These are phyloP conservation scores for Festucalex cinctus DNA, from an alignment of 2,113 vertebrate species.

Conservation along the genomic window DNA sequence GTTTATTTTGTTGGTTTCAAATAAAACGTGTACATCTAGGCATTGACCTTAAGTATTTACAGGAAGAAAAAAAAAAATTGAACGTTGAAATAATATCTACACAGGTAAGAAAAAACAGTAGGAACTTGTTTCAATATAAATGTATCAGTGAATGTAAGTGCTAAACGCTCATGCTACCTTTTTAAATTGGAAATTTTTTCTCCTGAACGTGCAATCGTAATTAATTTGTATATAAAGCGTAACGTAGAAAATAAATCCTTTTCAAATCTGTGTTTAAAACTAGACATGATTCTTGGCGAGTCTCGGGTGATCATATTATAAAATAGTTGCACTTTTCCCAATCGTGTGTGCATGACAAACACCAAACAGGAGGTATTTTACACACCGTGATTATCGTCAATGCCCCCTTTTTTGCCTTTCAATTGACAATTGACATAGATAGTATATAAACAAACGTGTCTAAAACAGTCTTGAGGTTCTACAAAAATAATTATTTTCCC, in stretches of 20 bases:
- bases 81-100: constrained; percentile 32
- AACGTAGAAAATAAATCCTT: constrained; percentile 23
- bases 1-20: neutral
- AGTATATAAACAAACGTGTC: constrained; percentile 34
- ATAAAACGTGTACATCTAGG: neutral
- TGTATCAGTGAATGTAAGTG: constrained; percentile 26
- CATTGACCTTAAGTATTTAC: constrained; percentile 56
- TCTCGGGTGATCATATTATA: constrained; percentile 17
- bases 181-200: constrained; percentile 30
- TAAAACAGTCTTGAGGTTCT: constrained; percentile 59
- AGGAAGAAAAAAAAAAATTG: constrained; percentile 16
- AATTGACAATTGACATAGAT: constrained; percentile 36
- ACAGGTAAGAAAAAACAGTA: constrained; percentile 13
- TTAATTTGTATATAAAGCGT: constrained; percentile 23
- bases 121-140: constrained; percentile 17
- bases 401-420: constrained; percentile 40
- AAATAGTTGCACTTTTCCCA: constrained; percentile 59
- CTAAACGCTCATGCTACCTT: constrained; percentile 32
- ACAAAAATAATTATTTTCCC: constrained; percentile 71
- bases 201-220: constrained; percentile 34
- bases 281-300: constrained; percentile 38
- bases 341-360: constrained; percentile 42
- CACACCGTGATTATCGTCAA: constrained; percentile 60
- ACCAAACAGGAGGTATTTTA: constrained; percentile 54
- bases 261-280: constrained; percentile 46